Conservation (phyloP, 2,888 invertebrate species). For the Vesta saturnalis region DNA sequence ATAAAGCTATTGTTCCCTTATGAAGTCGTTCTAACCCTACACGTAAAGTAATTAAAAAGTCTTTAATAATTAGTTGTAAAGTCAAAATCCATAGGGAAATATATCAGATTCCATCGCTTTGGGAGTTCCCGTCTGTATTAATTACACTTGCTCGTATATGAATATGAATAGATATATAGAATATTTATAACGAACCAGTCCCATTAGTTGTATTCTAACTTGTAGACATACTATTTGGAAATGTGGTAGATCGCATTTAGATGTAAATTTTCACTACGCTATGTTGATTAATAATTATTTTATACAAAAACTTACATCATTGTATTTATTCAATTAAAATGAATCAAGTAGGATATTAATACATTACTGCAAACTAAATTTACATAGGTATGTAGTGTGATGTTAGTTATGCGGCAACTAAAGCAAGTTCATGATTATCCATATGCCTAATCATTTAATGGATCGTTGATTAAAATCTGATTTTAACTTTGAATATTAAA, state of each 20-base stretch:
- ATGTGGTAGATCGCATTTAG: background rate
- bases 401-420: too few relatives aligned
- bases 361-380: too few relatives aligned
- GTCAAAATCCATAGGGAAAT: background rate
- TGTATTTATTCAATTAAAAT: too few relatives aligned
- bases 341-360: too few relatives aligned
- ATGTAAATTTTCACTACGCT: background rate
- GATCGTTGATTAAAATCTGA: too few relatives aligned
- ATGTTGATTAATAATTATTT: background rate
- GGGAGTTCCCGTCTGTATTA: background rate
- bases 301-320: too few relatives aligned
- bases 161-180: constrained; percentile 3
- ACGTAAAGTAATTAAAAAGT: background rate
- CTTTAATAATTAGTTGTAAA: constrained; percentile 7
- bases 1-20: too few relatives aligned
- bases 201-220: background rate
- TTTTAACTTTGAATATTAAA: too few relatives aligned
- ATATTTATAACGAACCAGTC: constrained; percentile 1
- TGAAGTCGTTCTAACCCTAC: too few relatives aligned
- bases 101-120: background rate
- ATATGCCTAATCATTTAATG: too few relatives aligned
- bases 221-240: background rate
- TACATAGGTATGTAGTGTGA: too few relatives aligned
- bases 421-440: too few relatives aligned
- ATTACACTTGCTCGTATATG: background rate